These are phyloP conservation scores for Luscinia megarhynchos DNA, from an alignment of 2,797 vertebrate species.

Conservation along the genomic window DNA sequence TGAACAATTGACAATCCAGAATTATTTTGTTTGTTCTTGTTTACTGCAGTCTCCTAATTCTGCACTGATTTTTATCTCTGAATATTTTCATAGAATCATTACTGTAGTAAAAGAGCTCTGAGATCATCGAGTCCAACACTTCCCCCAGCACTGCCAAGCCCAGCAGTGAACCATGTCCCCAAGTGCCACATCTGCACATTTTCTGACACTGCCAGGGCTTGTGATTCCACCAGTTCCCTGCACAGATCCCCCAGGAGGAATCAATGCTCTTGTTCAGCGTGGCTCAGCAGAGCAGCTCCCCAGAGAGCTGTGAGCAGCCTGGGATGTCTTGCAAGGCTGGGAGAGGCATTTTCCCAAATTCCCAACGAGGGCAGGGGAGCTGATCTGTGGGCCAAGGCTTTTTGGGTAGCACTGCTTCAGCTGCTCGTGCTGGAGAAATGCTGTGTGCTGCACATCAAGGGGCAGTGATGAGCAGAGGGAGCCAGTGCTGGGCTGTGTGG, in stretches of 20 bases:
- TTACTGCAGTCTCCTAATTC: not conserved
- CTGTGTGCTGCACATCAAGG: not conserved
- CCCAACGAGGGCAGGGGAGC: not conserved
- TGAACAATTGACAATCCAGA: not conserved
- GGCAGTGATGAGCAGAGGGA: not conserved
- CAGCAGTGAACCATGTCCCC: not conserved
- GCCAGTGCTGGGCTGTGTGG: fast-evolving
- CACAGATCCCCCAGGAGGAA: not conserved
- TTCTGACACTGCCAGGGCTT: not conserved
- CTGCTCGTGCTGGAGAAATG: no score
- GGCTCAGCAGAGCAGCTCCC: not conserved
- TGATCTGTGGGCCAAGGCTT: not conserved
- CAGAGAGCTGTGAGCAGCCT: not conserved
- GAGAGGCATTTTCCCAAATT: not conserved
- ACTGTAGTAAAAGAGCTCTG: not conserved
- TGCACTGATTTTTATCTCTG: not conserved
- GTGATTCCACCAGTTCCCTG: not conserved
- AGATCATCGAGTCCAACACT: not conserved
- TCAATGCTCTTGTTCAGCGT: fast-evolving
- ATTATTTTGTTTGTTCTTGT: not conserved
- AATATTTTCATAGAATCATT: not conserved
- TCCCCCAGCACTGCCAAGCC: not conserved
- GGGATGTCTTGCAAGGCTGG: not conserved
- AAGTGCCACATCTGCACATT: not conserved
- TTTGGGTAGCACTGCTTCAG: not conserved